Base-by-base conservation (phyloP, 2,797 vertebrate genomes). In the Mormyrus proboscirostris region DNA sequence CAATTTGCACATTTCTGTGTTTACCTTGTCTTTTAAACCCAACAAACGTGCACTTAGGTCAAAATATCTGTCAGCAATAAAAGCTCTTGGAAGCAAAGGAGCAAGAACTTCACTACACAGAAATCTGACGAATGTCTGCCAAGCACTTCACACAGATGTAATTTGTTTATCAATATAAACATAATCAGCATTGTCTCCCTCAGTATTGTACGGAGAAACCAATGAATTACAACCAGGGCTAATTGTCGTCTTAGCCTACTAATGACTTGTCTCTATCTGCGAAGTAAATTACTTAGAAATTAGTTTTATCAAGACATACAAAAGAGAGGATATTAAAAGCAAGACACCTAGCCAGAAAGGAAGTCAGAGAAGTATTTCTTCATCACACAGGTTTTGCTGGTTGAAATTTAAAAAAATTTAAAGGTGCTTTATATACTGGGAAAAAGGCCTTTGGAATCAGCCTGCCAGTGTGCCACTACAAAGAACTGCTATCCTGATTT, bases 251-350 rank as follows among this genome's bases (percentile, higher is more conserved):
- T 89, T 89, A 69, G 25, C 83, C 89, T 76, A 69, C 89, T 89
- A 89, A 89, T 89, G 89, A 86, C 83, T 53, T 57, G 25, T 87
- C 49, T 57, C 62, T 87, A 79, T 51, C 51, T 76, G 38, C 79
- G 50, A 89, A 89, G 65, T 55, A 87, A 89, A 89, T 89, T 73
- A 79, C 85, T 76, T 79, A 89, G 62, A 89, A 87, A 89, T 89
- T 57, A 89, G 29, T 89, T 79, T 49, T 25, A 87, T 76, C 16
- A 41, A 89, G n/a, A 47, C 84, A 87, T 16, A 87, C 65, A 79
- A 85, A 22, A 50, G 86, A 65, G 62, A 55, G n/a, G 50, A 76
- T 59, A 89, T 55, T 25, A 65, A 89, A 86, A 57, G 62, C 50
- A 33, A 76, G 44, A 79, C 49, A 16, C 84, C 87, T 33, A 76